Percentiles rank a stretch among this genome's conserved stretches.
Evolutionary conservation across 2,888 invertebrate genomes (phyloP).

Genomic region (Congeria kusceri): DNA sequence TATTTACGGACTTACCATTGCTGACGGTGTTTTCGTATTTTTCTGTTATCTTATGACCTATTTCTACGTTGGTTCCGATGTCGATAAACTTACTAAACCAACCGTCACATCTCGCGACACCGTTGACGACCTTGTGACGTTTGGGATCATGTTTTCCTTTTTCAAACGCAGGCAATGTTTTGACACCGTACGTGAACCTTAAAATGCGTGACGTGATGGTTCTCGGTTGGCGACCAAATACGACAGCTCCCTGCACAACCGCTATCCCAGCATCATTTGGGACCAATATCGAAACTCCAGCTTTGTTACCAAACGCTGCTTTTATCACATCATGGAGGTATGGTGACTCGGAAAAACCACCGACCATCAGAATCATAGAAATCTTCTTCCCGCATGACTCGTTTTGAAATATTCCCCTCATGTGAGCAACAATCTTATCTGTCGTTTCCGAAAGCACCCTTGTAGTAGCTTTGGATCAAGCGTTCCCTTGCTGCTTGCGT

Average conservation of each 20-base stretch:
- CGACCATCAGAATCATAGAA: slow-evolving; percentile 55
- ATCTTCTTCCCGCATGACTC: slow-evolving; percentile 36
- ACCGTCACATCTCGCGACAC: slow-evolving; percentile 25
- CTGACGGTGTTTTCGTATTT: no score
- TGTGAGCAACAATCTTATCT: slow-evolving; percentile 50
- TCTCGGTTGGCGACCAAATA: slow-evolving; percentile 53
- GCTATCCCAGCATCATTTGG: slow-evolving; percentile 60
- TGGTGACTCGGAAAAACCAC: slow-evolving; percentile 59
- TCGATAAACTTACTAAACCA: slow-evolving; percentile 49
- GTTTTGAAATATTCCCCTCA: slow-evolving; percentile 44
- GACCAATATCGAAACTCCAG: slow-evolving; percentile 41
- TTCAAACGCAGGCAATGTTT: slow-evolving; percentile 29
- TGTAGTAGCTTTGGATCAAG: slow-evolving; percentile 37
- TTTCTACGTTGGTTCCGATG: slow-evolving; percentile 34
- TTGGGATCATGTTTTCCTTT: slow-evolving; percentile 26
- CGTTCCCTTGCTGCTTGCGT: slow-evolving; percentile 49
- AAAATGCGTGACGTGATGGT: slow-evolving; percentile 52
- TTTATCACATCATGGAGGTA: slow-evolving; percentile 57
- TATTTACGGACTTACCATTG: no score
- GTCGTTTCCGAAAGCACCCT: slow-evolving; percentile 46
- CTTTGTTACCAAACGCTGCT: slow-evolving; percentile 47
- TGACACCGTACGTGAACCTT: slow-evolving; percentile 54
- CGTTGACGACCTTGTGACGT: slow-evolving; percentile 5
- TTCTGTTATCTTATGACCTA: no score
- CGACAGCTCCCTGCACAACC: slow-evolving; percentile 60